These are phyloP conservation scores for Aegithalos caudatus DNA, from an alignment of 2,113 vertebrate genomes.

Conservation along the genomic window DNA sequence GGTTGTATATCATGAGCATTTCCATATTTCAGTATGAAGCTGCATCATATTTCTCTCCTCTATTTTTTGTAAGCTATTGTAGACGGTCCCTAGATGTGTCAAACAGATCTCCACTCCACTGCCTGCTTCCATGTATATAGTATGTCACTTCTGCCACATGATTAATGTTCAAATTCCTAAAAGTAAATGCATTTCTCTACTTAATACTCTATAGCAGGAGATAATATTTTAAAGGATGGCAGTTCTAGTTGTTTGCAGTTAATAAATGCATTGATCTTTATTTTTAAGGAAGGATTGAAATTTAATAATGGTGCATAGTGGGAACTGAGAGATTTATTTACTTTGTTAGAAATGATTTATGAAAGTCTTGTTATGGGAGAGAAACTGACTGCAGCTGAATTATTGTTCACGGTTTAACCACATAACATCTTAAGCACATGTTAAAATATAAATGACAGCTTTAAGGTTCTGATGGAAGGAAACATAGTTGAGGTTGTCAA, in stretches of 20 bases:
- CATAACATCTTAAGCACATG: slow-evolving; percentile 13
- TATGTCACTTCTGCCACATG: not conserved
- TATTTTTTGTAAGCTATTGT: not conserved
- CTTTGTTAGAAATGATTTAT: slow-evolving; percentile 19
- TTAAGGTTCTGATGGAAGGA: slow-evolving; percentile 6
- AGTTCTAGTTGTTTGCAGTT: not conserved
- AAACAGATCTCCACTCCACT: not conserved
- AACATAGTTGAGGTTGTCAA: not conserved
- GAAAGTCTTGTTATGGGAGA: not conserved
- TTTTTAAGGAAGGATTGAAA: slow-evolving; percentile 51
- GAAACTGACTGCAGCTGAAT: slow-evolving; percentile 20
- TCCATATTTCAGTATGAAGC: not conserved
- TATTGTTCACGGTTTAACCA: not conserved
- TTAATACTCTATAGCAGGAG: not conserved
- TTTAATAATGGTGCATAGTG: slow-evolving; percentile 12
- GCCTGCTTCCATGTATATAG: not conserved
- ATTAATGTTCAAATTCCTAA: not conserved
- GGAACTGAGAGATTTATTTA: slow-evolving; percentile 31
- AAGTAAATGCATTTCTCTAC: slow-evolving; percentile 9
- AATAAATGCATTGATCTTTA: slow-evolving; percentile 47
- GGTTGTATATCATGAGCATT: not conserved
- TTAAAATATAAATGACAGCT: slow-evolving; percentile 10
- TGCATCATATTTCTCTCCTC: not conserved
- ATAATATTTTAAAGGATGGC: slow-evolving; percentile 21
- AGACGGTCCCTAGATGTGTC: not conserved